Percentiles rank a stretch among this genome's conserved stretches.
Conservation (phyloP, 2,113 vertebrate genomes). For the Picathartes gymnocephalus region DNA sequence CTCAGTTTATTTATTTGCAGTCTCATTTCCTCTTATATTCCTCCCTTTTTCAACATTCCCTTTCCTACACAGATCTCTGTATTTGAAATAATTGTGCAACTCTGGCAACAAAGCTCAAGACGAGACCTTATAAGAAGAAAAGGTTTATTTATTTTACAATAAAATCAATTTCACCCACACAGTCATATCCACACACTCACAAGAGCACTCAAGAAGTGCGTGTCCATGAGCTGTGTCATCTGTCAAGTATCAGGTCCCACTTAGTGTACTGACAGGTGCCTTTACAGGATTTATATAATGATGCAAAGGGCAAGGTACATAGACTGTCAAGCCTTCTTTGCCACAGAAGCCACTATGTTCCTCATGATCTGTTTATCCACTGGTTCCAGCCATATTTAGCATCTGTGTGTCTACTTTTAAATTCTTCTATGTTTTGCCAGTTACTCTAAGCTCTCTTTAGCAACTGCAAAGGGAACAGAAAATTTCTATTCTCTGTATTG, state of each 20-base stretch:
- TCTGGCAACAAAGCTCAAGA: neutral
- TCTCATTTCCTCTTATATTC: neutral
- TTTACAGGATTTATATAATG: neutral
- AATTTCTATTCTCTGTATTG: neutral
- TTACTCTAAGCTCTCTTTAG: neutral
- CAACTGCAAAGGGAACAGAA: neutral
- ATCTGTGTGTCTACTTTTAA: neutral
- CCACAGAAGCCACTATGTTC: neutral
- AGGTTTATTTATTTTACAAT: neutral
- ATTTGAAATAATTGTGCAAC: neutral
- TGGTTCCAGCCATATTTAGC: neutral
- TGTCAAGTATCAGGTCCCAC: neutral
- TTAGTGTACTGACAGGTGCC: neutral
- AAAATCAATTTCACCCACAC: neutral
- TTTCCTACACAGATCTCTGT: neutral
- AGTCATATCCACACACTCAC: neutral
- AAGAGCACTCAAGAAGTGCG: neutral
- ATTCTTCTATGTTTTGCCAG: neutral
- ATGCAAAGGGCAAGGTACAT: rapidly evolving
- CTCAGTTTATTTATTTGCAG: neutral
- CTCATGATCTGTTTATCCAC: neutral
- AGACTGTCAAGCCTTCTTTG: neutral
- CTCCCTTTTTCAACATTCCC: neutral
- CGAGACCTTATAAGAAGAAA: neutral
- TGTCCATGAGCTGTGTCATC: neutral